Evolutionary conservation across 1,140 invertebrate species (phyloP).

Genomic region (Dendrolimus kikuchii): DNA sequence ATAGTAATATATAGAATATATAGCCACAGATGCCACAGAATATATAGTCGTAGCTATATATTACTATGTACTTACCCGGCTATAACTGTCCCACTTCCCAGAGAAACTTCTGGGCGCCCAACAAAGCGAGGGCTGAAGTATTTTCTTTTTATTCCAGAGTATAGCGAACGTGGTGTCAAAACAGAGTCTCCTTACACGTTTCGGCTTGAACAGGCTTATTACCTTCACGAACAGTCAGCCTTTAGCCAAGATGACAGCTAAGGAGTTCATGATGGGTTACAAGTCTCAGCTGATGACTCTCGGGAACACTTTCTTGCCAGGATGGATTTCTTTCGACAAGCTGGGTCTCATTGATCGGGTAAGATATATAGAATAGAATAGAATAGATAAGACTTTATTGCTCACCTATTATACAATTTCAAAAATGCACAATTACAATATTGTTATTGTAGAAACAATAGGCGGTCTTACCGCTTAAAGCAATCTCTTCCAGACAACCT

Average conservation of each 20-base stretch:
- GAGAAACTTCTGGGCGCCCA: background rate
- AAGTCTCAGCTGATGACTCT: slow-evolving; percentile 80
- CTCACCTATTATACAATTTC: no score
- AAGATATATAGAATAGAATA: slow-evolving; percentile 28
- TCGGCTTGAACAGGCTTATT: slow-evolving; percentile 80
- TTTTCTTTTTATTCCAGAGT: slow-evolving; percentile 68
- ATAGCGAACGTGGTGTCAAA: slow-evolving; percentile 82
- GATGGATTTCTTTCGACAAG: slow-evolving; percentile 88
- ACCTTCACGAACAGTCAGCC: slow-evolving; percentile 77
- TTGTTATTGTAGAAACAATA: no score
- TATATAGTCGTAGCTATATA: no score
- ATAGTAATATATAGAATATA: no score
- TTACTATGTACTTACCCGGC: no score
- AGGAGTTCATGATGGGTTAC: slow-evolving; percentile 90
- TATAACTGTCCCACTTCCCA: no score
- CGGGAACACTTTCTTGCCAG: slow-evolving; percentile 83
- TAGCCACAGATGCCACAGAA: no score
- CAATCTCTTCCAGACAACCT: no score
- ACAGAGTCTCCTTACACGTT: slow-evolving; percentile 74
- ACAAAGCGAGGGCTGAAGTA: background rate
- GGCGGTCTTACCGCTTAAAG: no score
- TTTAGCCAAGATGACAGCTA: slow-evolving; percentile 82
- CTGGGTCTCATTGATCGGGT: slow-evolving; percentile 88
- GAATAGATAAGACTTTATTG: no score
- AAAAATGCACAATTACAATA: no score